Base-by-base conservation (phyloP, 2,888 invertebrate genomes). In the Eremobia ochroleuca region DNA sequence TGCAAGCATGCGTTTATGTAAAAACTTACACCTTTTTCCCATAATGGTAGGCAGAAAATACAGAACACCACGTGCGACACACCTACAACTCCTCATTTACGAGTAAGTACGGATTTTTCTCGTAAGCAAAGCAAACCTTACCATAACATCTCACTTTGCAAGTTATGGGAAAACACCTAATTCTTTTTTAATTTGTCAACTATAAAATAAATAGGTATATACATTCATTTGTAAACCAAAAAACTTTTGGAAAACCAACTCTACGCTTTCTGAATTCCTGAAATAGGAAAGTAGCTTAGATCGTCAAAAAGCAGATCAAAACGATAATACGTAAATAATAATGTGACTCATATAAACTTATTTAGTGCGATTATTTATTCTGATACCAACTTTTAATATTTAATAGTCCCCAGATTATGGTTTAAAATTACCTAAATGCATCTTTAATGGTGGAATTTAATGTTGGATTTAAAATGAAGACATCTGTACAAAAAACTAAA, bases 401-500 rank as follows among this genome's bases (percentile, higher is more conserved):
- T 80, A 87, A 87, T 85, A 82, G 69, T 55, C 55, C 37, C 34
- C 74, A 78, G 73, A 83, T 83, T 79, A 80, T 86, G 84, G 77
- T 85, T 87, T 83, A 73, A 82, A 85, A 88, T 90, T 86, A 87
- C 85, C 83, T 86, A 90, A 90, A 90, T 91, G 88, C 81, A 71
- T 90, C 81, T 90, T 90, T 90, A 90, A 90, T 89, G 87, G 88
- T 72, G 65, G 82, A 89, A 84, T 85, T 88, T 86, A 83, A 87
- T 78, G 87, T 84, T 77, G 76, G 65, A 83, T 80, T 85, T 81
- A 83, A 87, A 88, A 89, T 89, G 87, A 88, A 89, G 88, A 88
- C 83, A 87, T 90, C 83, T 81, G 65, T 64, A 83, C 81, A 87
- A 90, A 90, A 88, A 89, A 89, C 67, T 76, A 87, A 89, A 91